Percentiles rank a stretch among this genome's conserved stretches.
Evolutionary conservation across 2,797 vertebrate species (phyloP).

Genomic region (Buphagus erythrorhynchus): DNA sequence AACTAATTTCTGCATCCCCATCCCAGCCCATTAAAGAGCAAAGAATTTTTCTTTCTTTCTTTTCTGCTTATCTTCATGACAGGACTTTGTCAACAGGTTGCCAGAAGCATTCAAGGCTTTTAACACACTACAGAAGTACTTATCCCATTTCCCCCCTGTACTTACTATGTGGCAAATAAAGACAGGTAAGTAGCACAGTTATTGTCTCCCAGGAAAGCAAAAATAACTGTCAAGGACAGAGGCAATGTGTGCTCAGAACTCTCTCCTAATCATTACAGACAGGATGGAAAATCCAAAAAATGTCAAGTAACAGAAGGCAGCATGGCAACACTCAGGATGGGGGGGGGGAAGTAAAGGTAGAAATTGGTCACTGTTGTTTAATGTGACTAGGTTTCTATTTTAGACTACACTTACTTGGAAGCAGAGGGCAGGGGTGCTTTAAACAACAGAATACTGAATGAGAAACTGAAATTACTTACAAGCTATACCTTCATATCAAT

Average conservation of each 20-base stretch:
- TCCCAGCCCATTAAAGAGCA: not conserved
- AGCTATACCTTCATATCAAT: not conserved
- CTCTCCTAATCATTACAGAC: not conserved
- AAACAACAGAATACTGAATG: not conserved
- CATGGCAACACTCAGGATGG: not conserved
- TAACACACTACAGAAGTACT: not conserved
- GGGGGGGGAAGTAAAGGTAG: not conserved
- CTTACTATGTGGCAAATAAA: not conserved
- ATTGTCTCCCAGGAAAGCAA: slow-evolving; percentile 14
- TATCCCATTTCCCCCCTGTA: not conserved
- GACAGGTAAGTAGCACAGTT: slow-evolving; percentile 11
- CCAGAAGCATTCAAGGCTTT: slow-evolving; percentile 28
- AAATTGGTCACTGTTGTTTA: not conserved
- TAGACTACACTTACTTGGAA: not conserved
- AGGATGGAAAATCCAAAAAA: slow-evolving; percentile 20
- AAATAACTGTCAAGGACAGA: slow-evolving; percentile 52
- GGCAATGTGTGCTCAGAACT: slow-evolving; percentile 3
- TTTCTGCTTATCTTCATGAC: not conserved
- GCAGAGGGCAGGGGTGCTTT: not conserved
- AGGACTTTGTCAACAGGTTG: slow-evolving; percentile 11
- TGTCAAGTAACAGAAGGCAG: slow-evolving; percentile 25
- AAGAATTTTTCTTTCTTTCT: not conserved
- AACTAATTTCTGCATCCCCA: not conserved
- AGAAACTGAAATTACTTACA: not conserved
- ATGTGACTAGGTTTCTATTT: not conserved